Evolutionary conservation across 2,888 invertebrate species (phyloP).

Genomic region (Creontiades dilutus): DNA sequence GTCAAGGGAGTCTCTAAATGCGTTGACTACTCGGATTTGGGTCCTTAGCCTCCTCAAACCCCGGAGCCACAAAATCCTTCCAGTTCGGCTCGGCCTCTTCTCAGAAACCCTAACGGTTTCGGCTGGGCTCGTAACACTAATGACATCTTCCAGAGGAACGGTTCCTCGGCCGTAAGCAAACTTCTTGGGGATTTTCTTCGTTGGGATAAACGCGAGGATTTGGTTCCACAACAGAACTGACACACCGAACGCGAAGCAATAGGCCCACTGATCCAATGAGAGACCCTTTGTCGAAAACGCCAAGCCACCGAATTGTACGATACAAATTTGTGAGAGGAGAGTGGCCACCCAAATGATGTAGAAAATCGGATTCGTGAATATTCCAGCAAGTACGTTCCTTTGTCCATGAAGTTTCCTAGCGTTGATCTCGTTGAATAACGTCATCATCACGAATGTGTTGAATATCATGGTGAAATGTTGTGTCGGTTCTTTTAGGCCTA

Average conservation of each 20-base stretch:
- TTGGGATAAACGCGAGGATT: slow-evolving; percentile 82
- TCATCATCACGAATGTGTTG: slow-evolving; percentile 85
- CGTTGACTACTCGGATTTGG: slow-evolving; percentile 77
- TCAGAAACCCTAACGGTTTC: not conserved
- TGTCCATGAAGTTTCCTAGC: slow-evolving; percentile 84
- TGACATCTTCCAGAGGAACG: slow-evolving; percentile 86
- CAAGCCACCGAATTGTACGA: slow-evolving; percentile 81
- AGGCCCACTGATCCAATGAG: slow-evolving; percentile 81
- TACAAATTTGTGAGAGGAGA: slow-evolving; percentile 81
- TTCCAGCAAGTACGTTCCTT: slow-evolving; percentile 82
- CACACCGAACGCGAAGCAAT: slow-evolving; percentile 82
- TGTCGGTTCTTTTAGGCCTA: slow-evolving; percentile 70
- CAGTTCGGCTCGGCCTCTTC: slow-evolving; percentile 58
- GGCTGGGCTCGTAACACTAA: slow-evolving; percentile 80
- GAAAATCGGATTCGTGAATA: slow-evolving; percentile 82
- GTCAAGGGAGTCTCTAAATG: slow-evolving; percentile 73
- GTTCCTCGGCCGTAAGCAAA: slow-evolving; percentile 91
- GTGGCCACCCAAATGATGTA: slow-evolving; percentile 82
- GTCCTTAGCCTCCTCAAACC: slow-evolving; percentile 83
- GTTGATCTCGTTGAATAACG: slow-evolving; percentile 84
- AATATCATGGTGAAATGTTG: slow-evolving; percentile 84
- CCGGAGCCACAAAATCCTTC: slow-evolving; percentile 83
- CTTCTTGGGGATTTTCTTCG: slow-evolving; percentile 80
- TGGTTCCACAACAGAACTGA: slow-evolving; percentile 82
- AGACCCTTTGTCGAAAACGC: slow-evolving; percentile 81